These are phyloP conservation scores for Lepidochrysops patricia DNA, from an alignment of 2,888 invertebrate species.

Conservation along the genomic window DNA sequence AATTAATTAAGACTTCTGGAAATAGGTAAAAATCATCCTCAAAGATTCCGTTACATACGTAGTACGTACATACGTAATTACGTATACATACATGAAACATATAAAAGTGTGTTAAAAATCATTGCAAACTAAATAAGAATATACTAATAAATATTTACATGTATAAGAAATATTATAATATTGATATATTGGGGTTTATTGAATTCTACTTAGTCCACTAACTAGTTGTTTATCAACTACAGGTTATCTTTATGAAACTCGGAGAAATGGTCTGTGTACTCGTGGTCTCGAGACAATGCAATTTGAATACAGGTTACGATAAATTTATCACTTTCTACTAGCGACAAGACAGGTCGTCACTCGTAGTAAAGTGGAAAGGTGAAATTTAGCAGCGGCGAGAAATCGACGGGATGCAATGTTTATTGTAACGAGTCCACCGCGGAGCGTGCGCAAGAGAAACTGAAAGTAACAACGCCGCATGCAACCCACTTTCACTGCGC, in stretches of 20 bases:
- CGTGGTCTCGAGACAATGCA: slow-evolving; percentile 13
- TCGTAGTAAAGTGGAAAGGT: slow-evolving; percentile 64
- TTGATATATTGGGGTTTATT: not conserved
- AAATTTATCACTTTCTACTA: slow-evolving; percentile 45
- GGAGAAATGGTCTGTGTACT: not conserved
- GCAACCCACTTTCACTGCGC: slow-evolving; percentile 71
- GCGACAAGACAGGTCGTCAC: slow-evolving; percentile 46
- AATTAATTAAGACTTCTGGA: too few relatives aligned
- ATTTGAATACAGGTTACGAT: slow-evolving; percentile 30
- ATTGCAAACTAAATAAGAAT: too few relatives aligned
- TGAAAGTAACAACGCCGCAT: slow-evolving; percentile 70
- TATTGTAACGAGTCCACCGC: slow-evolving; percentile 68
- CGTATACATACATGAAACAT: too few relatives aligned
- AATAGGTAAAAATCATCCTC: too few relatives aligned
- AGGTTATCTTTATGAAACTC: not conserved
- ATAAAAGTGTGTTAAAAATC: too few relatives aligned
- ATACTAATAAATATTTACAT: too few relatives aligned
- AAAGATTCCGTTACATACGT: too few relatives aligned
- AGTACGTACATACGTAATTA: too few relatives aligned
- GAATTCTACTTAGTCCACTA: not conserved
- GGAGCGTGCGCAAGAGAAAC: slow-evolving; percentile 66
- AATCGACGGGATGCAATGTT: slow-evolving; percentile 72
- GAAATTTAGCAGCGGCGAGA: slow-evolving; percentile 72
- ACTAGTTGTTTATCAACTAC: not conserved
- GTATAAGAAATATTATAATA: not conserved